Evolutionary conservation across 2,113 vertebrate genomes (phyloP).

Genomic region (Oncorhynchus keta): DNA sequence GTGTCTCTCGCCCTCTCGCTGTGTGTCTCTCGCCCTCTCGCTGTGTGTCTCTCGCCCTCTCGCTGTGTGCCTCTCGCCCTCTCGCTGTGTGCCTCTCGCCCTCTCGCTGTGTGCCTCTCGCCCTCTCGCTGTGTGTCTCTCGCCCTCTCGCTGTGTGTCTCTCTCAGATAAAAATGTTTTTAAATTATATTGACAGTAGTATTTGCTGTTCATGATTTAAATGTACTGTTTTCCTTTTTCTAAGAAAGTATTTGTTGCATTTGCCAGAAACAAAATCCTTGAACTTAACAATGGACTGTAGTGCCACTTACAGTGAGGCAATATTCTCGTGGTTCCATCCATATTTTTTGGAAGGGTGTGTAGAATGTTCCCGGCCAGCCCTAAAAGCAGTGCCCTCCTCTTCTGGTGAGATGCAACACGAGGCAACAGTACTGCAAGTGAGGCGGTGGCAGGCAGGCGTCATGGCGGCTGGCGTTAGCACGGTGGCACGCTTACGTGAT

Average conservation of each 20-base stretch:
- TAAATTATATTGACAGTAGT: too few relatives aligned
- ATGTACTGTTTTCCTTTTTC: too few relatives aligned
- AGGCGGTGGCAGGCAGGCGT: slow-evolving; percentile 22
- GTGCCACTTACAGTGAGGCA: not conserved
- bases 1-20: too few relatives aligned
- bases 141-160: accelerated
- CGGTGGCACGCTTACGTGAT: slow-evolving; percentile 56
- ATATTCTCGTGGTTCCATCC: not conserved
- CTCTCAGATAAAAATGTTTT: too few relatives aligned
- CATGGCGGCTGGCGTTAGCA: not conserved
- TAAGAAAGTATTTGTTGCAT: too few relatives aligned
- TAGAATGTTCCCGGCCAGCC: slow-evolving; percentile 15
- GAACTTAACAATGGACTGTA: not conserved
- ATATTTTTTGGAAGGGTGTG: slow-evolving; percentile 8
- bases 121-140: too few relatives aligned
- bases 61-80: not conserved
- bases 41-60: too few relatives aligned
- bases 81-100: too few relatives aligned
- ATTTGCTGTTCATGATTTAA: too few relatives aligned
- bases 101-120: too few relatives aligned
- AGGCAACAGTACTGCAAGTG: slow-evolving; percentile 30
- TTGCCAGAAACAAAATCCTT: too few relatives aligned
- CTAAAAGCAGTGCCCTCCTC: slow-evolving; percentile 7
- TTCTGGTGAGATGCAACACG: slow-evolving; percentile 42
- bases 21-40: accelerated